Base-by-base conservation (phyloP, 2,888 invertebrate species). In the Zygothrica quintamaculata region DNA sequence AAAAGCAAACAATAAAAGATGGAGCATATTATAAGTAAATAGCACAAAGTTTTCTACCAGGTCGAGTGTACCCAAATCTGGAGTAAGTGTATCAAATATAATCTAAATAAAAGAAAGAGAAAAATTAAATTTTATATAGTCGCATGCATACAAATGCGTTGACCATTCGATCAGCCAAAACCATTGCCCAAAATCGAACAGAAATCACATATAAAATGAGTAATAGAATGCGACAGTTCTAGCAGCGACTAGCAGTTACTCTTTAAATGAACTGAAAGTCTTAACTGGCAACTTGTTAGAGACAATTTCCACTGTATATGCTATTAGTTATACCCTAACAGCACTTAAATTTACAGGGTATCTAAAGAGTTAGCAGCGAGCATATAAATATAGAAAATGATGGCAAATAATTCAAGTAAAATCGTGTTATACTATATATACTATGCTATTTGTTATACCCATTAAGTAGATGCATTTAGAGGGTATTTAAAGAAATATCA, bases 151-250 rank as follows among this genome's bases (percentile, higher is more conserved):
- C 40, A 48, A 47, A 43, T 50, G 26, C 25, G 40, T 13, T 15
- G 25, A 25, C 44, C 34, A 18, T 40, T 40, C 33, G 55, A 44
- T 40, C 44, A 34, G 15, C 47, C 26, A 11, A 60, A 25, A n/a
- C n/a, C n/a, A n/a, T n/a, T 60, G 31, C 15, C 34, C 48, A 16
- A 57, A 64, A 39, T 50, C 52, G 40, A 72, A 47, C 34, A 26
- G 13, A 50, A 58, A 52, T 11, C 50, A 34, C 37, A 53, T 34
- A 46, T 36, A 31, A 40, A 31, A 33, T 22, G 16, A 37, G 18
- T 22, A 22, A n/a, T n/a, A 22, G 18, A 22, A 22, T 22, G 18
- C 18, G 2, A 3, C 18, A 22, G 18, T 22, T 5, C 3, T 22
- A 22, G 18, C 18, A 22, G 2, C 8, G 15, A 31, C 37, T 15